These are phyloP conservation scores for Helicoverpa zea DNA, from an alignment of 1,140 invertebrate species.

Conservation along the genomic window DNA sequence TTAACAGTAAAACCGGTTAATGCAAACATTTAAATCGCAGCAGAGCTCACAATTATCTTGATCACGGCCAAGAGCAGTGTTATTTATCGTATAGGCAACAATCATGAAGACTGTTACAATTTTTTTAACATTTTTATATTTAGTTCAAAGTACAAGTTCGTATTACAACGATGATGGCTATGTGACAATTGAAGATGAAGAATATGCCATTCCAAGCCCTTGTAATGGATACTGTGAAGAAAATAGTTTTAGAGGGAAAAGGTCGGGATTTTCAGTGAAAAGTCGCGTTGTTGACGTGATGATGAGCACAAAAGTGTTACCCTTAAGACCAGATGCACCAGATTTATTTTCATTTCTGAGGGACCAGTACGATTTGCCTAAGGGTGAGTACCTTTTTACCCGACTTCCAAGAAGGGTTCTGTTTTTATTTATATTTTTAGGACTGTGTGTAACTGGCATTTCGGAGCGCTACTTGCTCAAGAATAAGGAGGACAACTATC, in stretches of 20 bases:
- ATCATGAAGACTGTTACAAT: constrained; percentile 24
- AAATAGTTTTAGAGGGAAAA: constrained; percentile 50
- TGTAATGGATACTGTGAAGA: constrained; percentile 58
- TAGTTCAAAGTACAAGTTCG: constrained; percentile 33
- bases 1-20: constrained; percentile 45
- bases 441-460: no score
- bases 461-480: no score
- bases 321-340: constrained; percentile 55
- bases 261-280: constrained; percentile 49
- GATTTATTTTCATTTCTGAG: constrained; percentile 68
- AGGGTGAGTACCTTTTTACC: constrained; percentile 62
- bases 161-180: constrained; percentile 50
- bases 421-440: no score
- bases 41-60: constrained; percentile 33
- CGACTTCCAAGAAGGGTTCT: no score
- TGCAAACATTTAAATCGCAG: constrained; percentile 28
- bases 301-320: constrained; percentile 64
- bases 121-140: constrained; percentile 34
- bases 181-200: constrained; percentile 50
- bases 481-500: no score
- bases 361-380: constrained; percentile 73
- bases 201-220: constrained; percentile 59
- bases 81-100: neutral
- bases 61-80: constrained; percentile 45
- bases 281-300: constrained; percentile 72